Percentiles rank a stretch among this genome's conserved stretches.
Evolutionary conservation across 2,113 vertebrate species (phyloP).

Genomic region (Stigmatopora argus): DNA sequence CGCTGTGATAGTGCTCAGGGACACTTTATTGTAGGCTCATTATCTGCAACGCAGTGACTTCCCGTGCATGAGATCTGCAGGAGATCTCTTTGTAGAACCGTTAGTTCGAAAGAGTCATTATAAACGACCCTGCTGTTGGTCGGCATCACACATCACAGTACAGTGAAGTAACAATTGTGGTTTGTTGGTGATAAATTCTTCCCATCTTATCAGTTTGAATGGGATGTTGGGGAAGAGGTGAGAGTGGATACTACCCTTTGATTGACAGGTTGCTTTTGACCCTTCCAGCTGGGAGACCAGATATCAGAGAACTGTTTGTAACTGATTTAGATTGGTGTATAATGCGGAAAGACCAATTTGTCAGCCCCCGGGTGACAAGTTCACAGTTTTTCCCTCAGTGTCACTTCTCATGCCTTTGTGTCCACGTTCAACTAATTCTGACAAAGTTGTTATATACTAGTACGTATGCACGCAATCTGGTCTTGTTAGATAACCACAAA

Average conservation of each 20-base stretch:
- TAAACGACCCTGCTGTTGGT: neutral
- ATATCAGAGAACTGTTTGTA: constrained; percentile 50
- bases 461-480: constrained; percentile 4
- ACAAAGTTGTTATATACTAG: constrained; percentile 27
- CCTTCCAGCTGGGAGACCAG: constrained; percentile 59
- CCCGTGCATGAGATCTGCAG: constrained; percentile 24
- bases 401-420: constrained; percentile 48
- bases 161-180: neutral
- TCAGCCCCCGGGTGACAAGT: constrained; percentile 17
- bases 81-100: constrained; percentile 6
- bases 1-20: constrained; percentile 42
- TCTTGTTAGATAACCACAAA: constrained; percentile 7
- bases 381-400: constrained; percentile 37
- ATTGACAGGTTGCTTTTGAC: constrained; percentile 54
- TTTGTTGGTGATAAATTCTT: constrained; percentile 6
- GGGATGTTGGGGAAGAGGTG: constrained; percentile 25
- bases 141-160: neutral
- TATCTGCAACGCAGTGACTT: constrained; percentile 27
- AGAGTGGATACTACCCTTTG: constrained; percentile 19
- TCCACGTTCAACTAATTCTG: constrained; percentile 33
- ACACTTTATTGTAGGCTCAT: constrained; percentile 44
- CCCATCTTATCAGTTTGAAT: constrained; percentile 21
- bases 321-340: constrained; percentile 27
- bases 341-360: constrained; percentile 34
- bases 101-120: constrained; percentile 8